Evolutionary conservation across 1,140 invertebrate species (phyloP).

Genomic region (Bombus huntii): DNA sequence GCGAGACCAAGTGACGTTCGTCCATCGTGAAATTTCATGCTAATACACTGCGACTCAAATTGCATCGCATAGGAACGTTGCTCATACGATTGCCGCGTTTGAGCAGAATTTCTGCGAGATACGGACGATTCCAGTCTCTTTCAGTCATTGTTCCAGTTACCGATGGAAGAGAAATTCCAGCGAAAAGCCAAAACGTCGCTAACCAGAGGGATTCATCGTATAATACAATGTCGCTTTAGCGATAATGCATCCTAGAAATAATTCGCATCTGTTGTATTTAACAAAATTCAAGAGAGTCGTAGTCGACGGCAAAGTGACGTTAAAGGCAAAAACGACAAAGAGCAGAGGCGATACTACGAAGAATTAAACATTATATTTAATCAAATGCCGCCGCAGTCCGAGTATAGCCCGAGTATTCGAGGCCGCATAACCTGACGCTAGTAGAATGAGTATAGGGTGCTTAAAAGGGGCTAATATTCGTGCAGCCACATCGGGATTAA

Average conservation of each 20-base stretch:
- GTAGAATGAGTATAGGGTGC: not conserved
- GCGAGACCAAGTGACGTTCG: conserved; percentile 19
- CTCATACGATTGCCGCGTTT: not conserved
- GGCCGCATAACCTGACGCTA: too few species aligned
- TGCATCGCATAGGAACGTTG: not conserved
- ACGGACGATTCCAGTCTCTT: not conserved
- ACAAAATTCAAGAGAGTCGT: not conserved
- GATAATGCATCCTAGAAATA: not conserved
- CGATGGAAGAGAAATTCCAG: not conserved
- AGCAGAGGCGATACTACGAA: not conserved
- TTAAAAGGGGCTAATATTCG: not conserved
- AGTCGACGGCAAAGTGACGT: not conserved
- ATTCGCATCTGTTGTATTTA: not conserved
- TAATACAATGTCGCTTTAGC: not conserved
- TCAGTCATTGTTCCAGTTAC: too few species aligned
- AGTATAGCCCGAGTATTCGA: not conserved
- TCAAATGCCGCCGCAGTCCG: not conserved
- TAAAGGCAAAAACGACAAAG: too few species aligned
- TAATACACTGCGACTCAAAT: conserved; percentile 11
- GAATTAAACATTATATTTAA: not conserved
- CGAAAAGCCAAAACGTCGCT: not conserved
- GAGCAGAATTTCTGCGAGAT: not conserved
- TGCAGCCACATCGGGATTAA: not conserved
- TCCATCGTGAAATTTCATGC: conserved; percentile 34
- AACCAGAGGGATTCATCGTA: not conserved